Evolutionary conservation across 2,888 invertebrate species (phyloP).

Genomic region (Folsomia manolachei): DNA sequence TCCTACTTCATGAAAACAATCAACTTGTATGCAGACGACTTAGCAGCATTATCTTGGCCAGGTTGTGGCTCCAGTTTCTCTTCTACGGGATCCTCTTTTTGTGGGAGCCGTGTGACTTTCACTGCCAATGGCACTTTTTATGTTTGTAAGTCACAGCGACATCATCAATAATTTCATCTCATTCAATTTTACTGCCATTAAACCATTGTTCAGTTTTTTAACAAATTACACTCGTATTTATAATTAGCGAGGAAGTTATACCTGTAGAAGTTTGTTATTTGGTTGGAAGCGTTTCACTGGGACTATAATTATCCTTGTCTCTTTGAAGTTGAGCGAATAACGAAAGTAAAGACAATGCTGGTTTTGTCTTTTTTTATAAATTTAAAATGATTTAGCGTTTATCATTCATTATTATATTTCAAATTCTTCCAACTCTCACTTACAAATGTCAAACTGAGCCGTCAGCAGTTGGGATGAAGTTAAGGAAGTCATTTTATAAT

Average conservation of each 20-base stretch:
- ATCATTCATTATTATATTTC: no score
- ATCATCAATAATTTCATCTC: neutral
- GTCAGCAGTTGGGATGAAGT: no score
- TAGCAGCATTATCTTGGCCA: conserved; percentile 43
- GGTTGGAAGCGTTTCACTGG: no score
- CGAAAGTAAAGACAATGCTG: neutral
- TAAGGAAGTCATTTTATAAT: neutral
- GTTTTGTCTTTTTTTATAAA: neutral
- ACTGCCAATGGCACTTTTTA: conserved; percentile 49
- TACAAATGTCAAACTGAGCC: no score
- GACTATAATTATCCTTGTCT: no score
- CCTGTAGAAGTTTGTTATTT: no score
- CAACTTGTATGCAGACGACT: conserved; percentile 38
- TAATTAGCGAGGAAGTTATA: neutral
- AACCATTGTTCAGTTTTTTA: no score
- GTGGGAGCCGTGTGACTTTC: conserved; percentile 40
- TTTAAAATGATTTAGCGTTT: neutral
- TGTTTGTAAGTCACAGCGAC: conserved; percentile 51
- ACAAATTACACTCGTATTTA: no score
- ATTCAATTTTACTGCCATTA: no score
- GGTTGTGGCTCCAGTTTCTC: conserved; percentile 19
- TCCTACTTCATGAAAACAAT: conserved; percentile 42
- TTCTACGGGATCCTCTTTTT: conserved; percentile 21
- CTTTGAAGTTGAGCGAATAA: no score
- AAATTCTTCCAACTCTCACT: no score